These are phyloP conservation scores for Centropristis striata DNA, from an alignment of 2,113 vertebrate genomes.

Conservation along the genomic window DNA sequence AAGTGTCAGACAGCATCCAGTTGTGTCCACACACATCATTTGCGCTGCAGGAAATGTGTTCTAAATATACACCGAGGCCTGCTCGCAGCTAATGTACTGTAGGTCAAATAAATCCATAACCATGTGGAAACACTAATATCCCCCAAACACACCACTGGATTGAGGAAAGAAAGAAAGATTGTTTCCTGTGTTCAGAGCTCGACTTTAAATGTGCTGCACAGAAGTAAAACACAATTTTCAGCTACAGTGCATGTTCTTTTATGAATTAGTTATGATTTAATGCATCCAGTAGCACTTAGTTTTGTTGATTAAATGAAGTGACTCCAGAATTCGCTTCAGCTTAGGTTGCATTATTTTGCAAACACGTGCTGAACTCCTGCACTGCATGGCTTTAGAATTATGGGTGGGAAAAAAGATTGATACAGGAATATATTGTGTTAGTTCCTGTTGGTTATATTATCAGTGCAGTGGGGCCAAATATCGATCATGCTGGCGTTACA, in stretches of 20 bases:
- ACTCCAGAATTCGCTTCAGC: constrained; percentile 14
- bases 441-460: no score
- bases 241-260: not conserved
- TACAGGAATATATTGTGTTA: no score
- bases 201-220: constrained; percentile 13
- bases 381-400: not conserved
- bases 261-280: constrained; percentile 56
- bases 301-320: constrained; percentile 14
- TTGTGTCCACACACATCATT: constrained; percentile 63
- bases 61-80: constrained; percentile 71
- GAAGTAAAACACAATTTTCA: constrained; percentile 17
- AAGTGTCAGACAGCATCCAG: constrained; percentile 59
- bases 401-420: no score
- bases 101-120: constrained; percentile 80
- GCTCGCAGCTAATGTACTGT: constrained; percentile 66
- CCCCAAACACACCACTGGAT: constrained; percentile 42
- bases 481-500: no score
- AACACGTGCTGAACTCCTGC: not conserved
- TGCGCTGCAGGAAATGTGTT: constrained; percentile 70
- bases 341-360: constrained; percentile 13
- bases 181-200: constrained; percentile 17
- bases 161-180: constrained; percentile 22
- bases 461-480: no score
- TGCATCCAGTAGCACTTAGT: constrained; percentile 13
- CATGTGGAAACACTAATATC: constrained; percentile 70